phyloP scores from a whole-genome alignment of 2,113 vertebrate genomes.

The Alouatta palliata region DNA sequence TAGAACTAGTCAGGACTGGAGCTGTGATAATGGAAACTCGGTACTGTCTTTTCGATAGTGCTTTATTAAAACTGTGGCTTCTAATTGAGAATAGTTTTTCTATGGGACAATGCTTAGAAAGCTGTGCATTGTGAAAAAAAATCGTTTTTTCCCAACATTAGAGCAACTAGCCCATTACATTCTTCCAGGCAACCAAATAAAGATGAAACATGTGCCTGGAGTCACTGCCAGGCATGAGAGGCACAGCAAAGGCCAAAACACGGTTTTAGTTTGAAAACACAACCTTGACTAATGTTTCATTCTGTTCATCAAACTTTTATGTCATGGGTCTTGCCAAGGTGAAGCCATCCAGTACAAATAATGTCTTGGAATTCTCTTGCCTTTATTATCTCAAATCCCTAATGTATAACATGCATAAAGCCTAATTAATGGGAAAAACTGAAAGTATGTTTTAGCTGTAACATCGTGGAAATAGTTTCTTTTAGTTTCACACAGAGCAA shows the following conservation, averaged over 20 bases:
- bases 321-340: background rate
- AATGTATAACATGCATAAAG: background rate
- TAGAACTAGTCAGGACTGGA: background rate
- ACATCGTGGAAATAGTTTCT: background rate
- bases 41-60: fast-evolving
- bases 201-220: background rate
- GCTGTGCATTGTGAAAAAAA: background rate
- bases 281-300: background rate
- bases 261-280: background rate
- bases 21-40: background rate
- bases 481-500: background rate
- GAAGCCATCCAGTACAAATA: background rate
- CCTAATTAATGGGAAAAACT: background rate
- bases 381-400: background rate
- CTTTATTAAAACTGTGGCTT: background rate
- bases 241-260: background rate
- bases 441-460: background rate
- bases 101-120: background rate
- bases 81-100: background rate
- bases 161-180: background rate
- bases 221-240: background rate
- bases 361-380: background rate
- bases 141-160: background rate
- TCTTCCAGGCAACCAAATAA: background rate
- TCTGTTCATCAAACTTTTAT: background rate